These are phyloP conservation scores for Drosophila merina DNA, from an alignment of 2,888 invertebrate species.

Conservation along the genomic window DNA sequence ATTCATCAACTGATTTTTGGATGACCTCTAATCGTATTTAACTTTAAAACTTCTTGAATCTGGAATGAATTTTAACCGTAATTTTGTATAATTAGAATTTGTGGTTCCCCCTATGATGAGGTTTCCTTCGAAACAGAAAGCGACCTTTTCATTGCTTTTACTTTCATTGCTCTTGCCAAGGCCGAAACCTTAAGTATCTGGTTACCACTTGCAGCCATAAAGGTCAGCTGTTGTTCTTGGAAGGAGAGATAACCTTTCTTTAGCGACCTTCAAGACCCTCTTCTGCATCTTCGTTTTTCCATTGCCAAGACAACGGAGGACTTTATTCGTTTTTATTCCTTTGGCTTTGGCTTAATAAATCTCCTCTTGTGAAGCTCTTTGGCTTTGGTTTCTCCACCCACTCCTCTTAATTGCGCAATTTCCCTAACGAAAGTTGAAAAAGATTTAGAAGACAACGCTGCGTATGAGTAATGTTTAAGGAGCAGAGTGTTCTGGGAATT, in stretches of 20 bases:
- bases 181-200: constrained; percentile 33
- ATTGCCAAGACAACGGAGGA: constrained; percentile 55
- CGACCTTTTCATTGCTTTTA: constrained; percentile 17
- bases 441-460: constrained; percentile 45
- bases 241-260: background rate
- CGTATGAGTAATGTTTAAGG: constrained; percentile 49
- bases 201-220: constrained; percentile 31
- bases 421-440: constrained; percentile 30
- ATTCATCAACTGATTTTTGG: background rate
- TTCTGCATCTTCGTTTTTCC: constrained; percentile 23
- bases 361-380: constrained; percentile 22
- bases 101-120: constrained; percentile 1
- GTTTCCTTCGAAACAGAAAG: constrained; percentile 3
- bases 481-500: background rate
- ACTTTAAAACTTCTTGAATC: background rate
- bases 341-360: constrained; percentile 56
- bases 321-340: constrained; percentile 53
- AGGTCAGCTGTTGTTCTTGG: constrained; percentile 52
- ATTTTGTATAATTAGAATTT: constrained; percentile 6
- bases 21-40: background rate
- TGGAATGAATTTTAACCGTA: too few relatives aligned
- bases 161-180: constrained; percentile 35
- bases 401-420: constrained; percentile 33
- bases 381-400: constrained; percentile 2
- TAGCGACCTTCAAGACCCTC: constrained; percentile 13